A percentile compares a stretch with the other conserved stretches of the same genome.
phyloP scores from a whole-genome alignment of 2,113 vertebrate genomes.

The Bos indicus region DNA sequence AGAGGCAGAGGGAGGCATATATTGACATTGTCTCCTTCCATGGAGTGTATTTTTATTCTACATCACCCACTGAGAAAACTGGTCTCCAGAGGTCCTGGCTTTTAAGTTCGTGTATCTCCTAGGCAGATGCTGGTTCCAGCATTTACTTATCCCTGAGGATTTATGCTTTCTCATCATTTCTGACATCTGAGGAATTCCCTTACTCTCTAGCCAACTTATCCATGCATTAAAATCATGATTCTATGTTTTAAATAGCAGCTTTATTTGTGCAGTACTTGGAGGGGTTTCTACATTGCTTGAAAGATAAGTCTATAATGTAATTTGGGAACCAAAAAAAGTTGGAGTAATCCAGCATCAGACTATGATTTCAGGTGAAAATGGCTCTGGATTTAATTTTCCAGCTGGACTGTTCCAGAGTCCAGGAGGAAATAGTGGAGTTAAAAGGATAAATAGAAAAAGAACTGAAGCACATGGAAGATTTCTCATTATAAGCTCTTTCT shows the following conservation, averaged over 20 bases:
- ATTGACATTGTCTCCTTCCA: background rate
- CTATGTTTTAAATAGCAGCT: conserved; percentile 1
- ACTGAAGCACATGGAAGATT: background rate
- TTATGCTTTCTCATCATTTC: background rate
- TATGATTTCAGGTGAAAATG: conserved; percentile 22
- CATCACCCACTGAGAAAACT: background rate
- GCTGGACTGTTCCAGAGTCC: background rate
- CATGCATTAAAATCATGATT: background rate
- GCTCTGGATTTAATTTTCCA: conserved; percentile 29
- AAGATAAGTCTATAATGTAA: background rate
- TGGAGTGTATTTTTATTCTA: background rate
- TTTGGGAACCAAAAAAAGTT: background rate
- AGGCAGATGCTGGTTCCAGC: background rate
- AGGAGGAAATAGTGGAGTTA: background rate
- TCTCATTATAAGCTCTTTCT: background rate
- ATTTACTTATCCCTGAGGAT: background rate
- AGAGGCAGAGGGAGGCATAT: background rate
- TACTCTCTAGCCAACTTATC: background rate
- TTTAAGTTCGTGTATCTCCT: background rate
- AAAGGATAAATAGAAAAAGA: conserved; percentile 8
- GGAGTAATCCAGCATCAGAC: background rate
- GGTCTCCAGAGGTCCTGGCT: background rate
- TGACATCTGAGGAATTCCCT: conserved; percentile 25
- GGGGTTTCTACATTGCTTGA: background rate
- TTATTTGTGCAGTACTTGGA: conserved; percentile 4